Evolutionary conservation across 2,797 vertebrate species (phyloP), one percentile per base, ranked within the genome.

Genomic region (Merluccius polli): DNA sequence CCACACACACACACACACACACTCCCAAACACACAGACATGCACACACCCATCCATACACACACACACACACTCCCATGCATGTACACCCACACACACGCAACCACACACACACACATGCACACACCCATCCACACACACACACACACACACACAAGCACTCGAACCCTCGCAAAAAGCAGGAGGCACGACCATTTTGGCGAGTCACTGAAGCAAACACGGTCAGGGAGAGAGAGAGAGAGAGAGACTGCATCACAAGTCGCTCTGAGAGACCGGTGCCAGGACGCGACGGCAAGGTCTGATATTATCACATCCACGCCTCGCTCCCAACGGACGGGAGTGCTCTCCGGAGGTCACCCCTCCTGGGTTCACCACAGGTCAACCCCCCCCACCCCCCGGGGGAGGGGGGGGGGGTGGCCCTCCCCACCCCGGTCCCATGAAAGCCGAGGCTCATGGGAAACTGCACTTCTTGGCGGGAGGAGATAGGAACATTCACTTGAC

Each of bases 391-490:
- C 41, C 41, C 15, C 36, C 36, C 38, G 13, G n/a, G n/a, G n/a
- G n/a, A n/a, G n/a, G n/a, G n/a, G n/a, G n/a, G n/a, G n/a, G n/a
- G n/a, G n/a, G n/a, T n/a, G n/a, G n/a, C 33, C 33, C 33, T 4
- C 44, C 0, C 44, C 48, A 21, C 48, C 48, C 41, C 52, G 52
- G 7, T 11, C 52, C 86, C 88, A 85, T 84, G 82, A 89, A 89
- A 86, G 88, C 88, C 68, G 76, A 86, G 81, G 89, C 82, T 90
- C 90, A 92, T 90, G 92, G 91, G 91, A 92, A 92, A 88, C 86
- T 87, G 82, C 82, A 87, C 79, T 4, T 78, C 81, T 89, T 91
- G 89, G 89, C 89, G 85, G 33, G 1, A 15, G 70, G 59, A 81
- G 76, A 89, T 89, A 89, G 85, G 77, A 89, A 92, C 87, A 88